Conservation (phyloP, 2,797 vertebrate species). For the Perodicticus potto region DNA sequence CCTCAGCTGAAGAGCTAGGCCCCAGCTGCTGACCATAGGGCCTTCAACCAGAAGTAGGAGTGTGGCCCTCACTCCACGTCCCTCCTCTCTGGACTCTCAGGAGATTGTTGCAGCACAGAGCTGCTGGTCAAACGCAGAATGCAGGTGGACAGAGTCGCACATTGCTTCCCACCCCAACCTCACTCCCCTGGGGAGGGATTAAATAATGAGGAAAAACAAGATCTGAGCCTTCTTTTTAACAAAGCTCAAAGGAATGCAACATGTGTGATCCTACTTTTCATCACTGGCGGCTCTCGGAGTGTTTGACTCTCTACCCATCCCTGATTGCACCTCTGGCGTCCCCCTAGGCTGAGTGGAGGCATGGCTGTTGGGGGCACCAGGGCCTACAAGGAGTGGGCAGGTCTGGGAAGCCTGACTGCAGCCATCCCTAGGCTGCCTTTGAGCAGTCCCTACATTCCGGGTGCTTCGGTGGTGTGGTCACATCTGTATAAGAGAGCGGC, state of each 20-base stretch:
- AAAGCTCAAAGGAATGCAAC: too few species aligned
- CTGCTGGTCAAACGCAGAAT: background rate
- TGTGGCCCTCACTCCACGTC: background rate
- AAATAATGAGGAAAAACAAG: background rate
- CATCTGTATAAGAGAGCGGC: background rate
- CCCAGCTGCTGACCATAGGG: accelerated
- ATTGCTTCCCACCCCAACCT: background rate
- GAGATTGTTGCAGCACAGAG: background rate
- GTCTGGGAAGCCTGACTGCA: background rate
- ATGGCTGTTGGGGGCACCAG: too few species aligned
- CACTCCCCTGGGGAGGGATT: background rate
- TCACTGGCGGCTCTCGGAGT: too few species aligned
- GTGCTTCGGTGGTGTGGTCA: background rate
- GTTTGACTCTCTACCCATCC: background rate
- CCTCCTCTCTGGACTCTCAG: background rate
- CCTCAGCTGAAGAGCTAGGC: background rate
- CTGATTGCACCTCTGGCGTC: too few species aligned
- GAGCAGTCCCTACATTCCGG: background rate
- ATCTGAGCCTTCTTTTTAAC: background rate
- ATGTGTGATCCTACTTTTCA: background rate
- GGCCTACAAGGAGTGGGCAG: background rate
- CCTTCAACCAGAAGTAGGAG: background rate
- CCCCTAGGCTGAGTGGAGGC: too few species aligned
- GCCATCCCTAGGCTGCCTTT: background rate
- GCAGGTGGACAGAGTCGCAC: background rate